A percentile compares a stretch with the other conserved stretches of the same genome.
Evolutionary conservation across 30 jellyfish, hydroid and myxozoan species (phyloP).

Genomic region (Cassiopea andromeda): DNA sequence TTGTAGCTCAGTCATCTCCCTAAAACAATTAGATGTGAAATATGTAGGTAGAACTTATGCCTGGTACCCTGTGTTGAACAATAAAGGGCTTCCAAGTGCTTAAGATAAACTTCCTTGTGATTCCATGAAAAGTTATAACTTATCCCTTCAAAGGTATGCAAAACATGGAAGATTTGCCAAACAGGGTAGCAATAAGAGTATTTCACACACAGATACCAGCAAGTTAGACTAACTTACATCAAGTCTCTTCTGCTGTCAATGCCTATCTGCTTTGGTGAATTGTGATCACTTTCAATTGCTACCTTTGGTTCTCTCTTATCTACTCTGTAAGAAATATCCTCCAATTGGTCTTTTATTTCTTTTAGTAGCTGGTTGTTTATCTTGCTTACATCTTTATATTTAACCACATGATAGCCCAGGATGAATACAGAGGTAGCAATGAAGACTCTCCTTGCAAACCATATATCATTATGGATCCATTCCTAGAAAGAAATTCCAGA

Average conservation of each 20-base stretch:
- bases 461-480: slow-evolving; percentile 66
- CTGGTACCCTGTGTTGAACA: background rate
- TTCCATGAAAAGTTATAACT: too few relatives aligned
- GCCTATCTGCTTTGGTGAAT: background rate
- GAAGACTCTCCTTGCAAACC: slow-evolving; percentile 77
- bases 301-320: background rate
- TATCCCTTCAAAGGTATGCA: too few relatives aligned
- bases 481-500: slow-evolving; percentile 53
- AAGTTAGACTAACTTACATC: too few relatives aligned
- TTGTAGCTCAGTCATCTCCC: too few relatives aligned
- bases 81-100: background rate
- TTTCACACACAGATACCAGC: too few relatives aligned
- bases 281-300: background rate
- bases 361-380: slow-evolving; percentile 66
- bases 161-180: too few relatives aligned
- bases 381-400: slow-evolving; percentile 65
- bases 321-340: slow-evolving; percentile 41
- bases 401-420: slow-evolving; percentile 61
- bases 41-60: too few relatives aligned
- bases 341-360: slow-evolving; percentile 60
- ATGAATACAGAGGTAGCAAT: slow-evolving; percentile 53
- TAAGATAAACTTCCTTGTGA: background rate
- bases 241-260: too few relatives aligned
- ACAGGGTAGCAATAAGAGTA: too few relatives aligned
- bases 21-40: too few relatives aligned